These are phyloP conservation scores for Drosophila lacteicornis DNA, from an alignment of 1,140 invertebrate species.

Conservation along the genomic window DNA sequence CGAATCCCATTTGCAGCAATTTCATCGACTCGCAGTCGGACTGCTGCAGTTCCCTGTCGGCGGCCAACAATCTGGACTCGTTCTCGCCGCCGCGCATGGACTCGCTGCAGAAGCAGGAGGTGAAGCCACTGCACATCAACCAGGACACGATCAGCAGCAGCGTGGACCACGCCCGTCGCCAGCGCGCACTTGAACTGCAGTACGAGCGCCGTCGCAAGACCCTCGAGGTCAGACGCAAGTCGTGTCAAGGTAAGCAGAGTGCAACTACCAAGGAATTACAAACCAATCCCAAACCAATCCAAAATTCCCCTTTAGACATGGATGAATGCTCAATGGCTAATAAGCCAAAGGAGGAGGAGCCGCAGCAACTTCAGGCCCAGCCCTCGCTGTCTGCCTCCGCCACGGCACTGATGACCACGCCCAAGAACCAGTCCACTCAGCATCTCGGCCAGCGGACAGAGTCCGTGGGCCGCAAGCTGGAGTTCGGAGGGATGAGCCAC, in stretches of 20 bases:
- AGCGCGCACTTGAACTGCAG: slow-evolving; percentile 80
- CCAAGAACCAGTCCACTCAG: slow-evolving; percentile 49
- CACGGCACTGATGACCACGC: slow-evolving; percentile 70
- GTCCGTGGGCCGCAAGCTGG: slow-evolving; percentile 77
- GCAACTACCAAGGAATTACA: neutral
- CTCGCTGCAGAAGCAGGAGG: slow-evolving; percentile 77
- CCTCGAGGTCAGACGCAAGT: slow-evolving; percentile 79
- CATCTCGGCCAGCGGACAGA: slow-evolving; percentile 39
- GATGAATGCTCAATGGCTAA: slow-evolving; percentile 38
- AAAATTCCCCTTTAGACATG: slow-evolving; percentile 50
- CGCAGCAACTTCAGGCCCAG: slow-evolving; percentile 38
- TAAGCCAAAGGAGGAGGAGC: slow-evolving; percentile 27
- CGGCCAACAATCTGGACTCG: slow-evolving; percentile 87
- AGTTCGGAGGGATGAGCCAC: slow-evolving; percentile 81
- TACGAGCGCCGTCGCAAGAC: slow-evolving; percentile 83
- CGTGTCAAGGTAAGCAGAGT: slow-evolving; percentile 70
- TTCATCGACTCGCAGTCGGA: slow-evolving; percentile 95
- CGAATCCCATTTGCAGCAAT: slow-evolving; percentile 61
- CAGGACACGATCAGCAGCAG: slow-evolving; percentile 80
- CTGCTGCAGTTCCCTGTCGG: slow-evolving; percentile 91
- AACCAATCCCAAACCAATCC: neutral
- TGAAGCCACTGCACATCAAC: slow-evolving; percentile 68
- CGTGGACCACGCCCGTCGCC: slow-evolving; percentile 78
- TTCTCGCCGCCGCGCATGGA: slow-evolving; percentile 86
- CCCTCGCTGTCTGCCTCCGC: slow-evolving; percentile 70